These are phyloP conservation scores for Gisinianus flammeolus DNA, from an alignment of 2,888 invertebrate genomes.

Conservation along the genomic window DNA sequence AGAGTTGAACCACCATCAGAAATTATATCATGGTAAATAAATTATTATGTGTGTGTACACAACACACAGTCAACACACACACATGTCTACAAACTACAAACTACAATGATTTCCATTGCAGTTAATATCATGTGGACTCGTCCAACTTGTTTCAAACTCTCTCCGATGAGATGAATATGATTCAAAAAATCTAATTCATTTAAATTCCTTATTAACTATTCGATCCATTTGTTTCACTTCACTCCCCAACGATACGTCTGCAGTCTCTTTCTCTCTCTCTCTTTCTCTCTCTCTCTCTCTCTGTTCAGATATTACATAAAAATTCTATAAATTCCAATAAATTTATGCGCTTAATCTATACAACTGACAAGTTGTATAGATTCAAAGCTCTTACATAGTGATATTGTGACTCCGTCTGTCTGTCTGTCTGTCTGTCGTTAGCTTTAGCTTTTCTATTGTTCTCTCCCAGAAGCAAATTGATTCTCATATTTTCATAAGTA, in stretches of 20 bases:
- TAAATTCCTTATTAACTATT: not conserved
- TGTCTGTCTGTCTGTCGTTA: too few relatives aligned
- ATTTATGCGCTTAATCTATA: not conserved
- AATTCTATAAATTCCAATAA: not conserved
- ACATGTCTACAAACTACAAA: not conserved
- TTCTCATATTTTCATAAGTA: too few relatives aligned
- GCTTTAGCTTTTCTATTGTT: too few relatives aligned
- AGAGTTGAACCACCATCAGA: not conserved
- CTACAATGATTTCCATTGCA: not conserved
- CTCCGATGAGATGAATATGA: not conserved
- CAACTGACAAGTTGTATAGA: too few relatives aligned
- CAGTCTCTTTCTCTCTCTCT: too few relatives aligned
- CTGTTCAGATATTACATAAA: too few relatives aligned
- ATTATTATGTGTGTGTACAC: not conserved
- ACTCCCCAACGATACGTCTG: not conserved
- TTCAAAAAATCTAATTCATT: not conserved
- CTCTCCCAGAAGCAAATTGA: too few relatives aligned
- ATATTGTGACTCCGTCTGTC: too few relatives aligned
- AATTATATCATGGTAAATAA: slow-evolving; percentile 14
- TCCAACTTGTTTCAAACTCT: slow-evolving; percentile 21
- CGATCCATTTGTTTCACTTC: not conserved
- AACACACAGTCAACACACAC: not conserved
- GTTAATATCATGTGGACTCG: not conserved
- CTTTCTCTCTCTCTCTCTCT: too few relatives aligned
- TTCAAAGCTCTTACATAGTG: too few relatives aligned